A percentile compares a stretch with the other conserved stretches of the same genome.
These are phyloP conservation scores for Drosophila equinoxialis DNA, from an alignment of 1,140 invertebrate species.

Conservation along the genomic window DNA sequence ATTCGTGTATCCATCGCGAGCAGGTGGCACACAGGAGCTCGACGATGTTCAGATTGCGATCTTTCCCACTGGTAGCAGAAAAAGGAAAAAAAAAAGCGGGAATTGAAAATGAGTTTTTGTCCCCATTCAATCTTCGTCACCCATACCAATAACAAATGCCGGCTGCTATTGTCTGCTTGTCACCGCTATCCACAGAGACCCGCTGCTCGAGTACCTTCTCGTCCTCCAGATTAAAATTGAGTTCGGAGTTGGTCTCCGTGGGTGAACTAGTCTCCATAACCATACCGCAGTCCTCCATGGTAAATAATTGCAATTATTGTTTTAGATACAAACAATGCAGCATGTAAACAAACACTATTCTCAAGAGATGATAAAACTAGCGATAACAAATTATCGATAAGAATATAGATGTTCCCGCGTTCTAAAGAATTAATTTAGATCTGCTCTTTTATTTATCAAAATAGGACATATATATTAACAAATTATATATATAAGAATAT, in stretches of 20 bases:
- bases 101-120: slow-evolving; percentile 19
- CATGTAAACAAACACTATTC: slow-evolving; percentile 51
- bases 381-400: not conserved
- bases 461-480: too few relatives aligned
- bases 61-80: slow-evolving; percentile 89
- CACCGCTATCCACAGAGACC: slow-evolving; percentile 14
- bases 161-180: slow-evolving; percentile 48
- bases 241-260: slow-evolving; percentile 56
- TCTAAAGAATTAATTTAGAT: too few relatives aligned
- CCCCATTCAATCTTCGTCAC: slow-evolving; percentile 11
- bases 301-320: slow-evolving; percentile 1
- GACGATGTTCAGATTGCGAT: slow-evolving; percentile 94
- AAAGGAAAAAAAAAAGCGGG: slow-evolving; percentile 38
- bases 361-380: slow-evolving; percentile 10
- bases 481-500: too few relatives aligned
- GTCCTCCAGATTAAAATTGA: slow-evolving; percentile 59
- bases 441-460: too few relatives aligned
- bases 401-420: too few relatives aligned
- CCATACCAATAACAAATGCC: slow-evolving; percentile 77
- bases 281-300: slow-evolving; percentile 69
- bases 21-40: slow-evolving; percentile 96
- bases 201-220: slow-evolving; percentile 40
- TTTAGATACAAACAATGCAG: slow-evolving; percentile 34
- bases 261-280: slow-evolving; percentile 64
- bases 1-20: slow-evolving; percentile 95